A percentile compares a stretch with the other conserved stretches of the same genome.
Evolutionary conservation across 2,888 invertebrate genomes (phyloP).

Genomic region (Drosophila robusta): DNA sequence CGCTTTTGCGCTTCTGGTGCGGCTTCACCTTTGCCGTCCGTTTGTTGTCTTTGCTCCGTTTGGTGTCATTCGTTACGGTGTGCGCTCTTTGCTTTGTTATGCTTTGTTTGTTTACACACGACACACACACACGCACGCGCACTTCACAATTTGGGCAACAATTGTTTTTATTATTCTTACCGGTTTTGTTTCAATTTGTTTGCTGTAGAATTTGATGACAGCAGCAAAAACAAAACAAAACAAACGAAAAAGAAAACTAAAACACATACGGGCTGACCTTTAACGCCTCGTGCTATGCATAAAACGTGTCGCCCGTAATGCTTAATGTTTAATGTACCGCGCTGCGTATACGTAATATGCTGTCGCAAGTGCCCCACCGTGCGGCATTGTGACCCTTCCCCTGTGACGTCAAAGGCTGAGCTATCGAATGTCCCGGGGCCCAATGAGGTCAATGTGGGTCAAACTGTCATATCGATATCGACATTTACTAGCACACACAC

Average conservation of each 20-base stretch:
- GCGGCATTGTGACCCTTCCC: neutral
- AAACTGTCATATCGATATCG: constrained; percentile 11
- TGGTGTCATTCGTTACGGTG: constrained; percentile 72
- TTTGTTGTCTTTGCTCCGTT: constrained; percentile 31
- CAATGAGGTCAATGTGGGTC: constrained; percentile 38
- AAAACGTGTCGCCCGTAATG: constrained; percentile 41
- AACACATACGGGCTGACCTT: constrained; percentile 48
- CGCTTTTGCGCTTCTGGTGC: constrained; percentile 39
- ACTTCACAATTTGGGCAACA: constrained; percentile 28
- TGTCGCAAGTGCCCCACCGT: neutral
- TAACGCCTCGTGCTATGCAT: constrained; percentile 64
- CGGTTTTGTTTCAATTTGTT: constrained; percentile 41
- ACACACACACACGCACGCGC: neutral
- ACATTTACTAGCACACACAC: neutral
- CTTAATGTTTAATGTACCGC: constrained; percentile 25
- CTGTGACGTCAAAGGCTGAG: constrained; percentile 34
- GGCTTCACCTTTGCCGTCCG: constrained; percentile 18
- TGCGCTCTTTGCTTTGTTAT: constrained; percentile 48
- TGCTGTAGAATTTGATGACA: constrained; percentile 35
- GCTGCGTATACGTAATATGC: constrained; percentile 41
- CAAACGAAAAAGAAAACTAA: neutral
- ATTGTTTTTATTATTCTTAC: constrained; percentile 40
- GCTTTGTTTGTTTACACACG: constrained; percentile 38
- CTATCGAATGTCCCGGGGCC: neutral
- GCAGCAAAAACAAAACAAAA: neutral